Conservation (phyloP, 1,140 invertebrate species). For the Ceratoteleas bidentatus region DNA sequence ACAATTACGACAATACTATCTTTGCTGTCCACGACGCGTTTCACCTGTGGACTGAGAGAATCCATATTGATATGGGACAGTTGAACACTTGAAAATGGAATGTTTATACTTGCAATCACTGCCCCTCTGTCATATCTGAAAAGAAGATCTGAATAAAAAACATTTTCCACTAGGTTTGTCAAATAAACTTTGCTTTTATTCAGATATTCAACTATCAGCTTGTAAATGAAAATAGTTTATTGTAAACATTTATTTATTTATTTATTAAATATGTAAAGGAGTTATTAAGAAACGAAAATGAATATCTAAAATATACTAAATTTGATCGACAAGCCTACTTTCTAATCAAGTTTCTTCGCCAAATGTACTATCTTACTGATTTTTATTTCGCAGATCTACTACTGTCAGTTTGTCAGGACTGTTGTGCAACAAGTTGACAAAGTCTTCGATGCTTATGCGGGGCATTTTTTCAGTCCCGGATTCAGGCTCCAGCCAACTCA, state of each 20-base stretch:
- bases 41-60: conserved; percentile 84
- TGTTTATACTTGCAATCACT: conserved; percentile 91
- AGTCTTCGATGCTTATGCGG: conserved; percentile 92
- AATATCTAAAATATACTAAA: too few species aligned
- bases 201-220: too few species aligned
- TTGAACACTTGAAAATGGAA: conserved; percentile 90
- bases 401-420: conserved; percentile 86
- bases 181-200: too few species aligned
- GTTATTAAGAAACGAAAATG: too few species aligned
- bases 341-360: too few species aligned
- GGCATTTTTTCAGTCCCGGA: conserved; percentile 82
- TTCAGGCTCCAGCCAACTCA: conserved; percentile 82
- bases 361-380: too few species aligned
- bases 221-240: too few species aligned
- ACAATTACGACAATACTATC: conserved; percentile 89
- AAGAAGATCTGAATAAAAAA: too few species aligned
- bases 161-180: too few species aligned
- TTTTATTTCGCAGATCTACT: conserved; percentile 88
- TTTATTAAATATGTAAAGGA: too few species aligned
- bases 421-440: conserved; percentile 87
- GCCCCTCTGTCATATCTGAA: conserved; percentile 88
- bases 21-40: conserved; percentile 82
- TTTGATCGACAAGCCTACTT: too few species aligned
- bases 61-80: conserved; percentile 85
- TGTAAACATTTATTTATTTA: conserved; percentile 43